phyloP scores from a whole-genome alignment of 2,797 vertebrate species.

The Melanogrammus aeglefinus region DNA sequence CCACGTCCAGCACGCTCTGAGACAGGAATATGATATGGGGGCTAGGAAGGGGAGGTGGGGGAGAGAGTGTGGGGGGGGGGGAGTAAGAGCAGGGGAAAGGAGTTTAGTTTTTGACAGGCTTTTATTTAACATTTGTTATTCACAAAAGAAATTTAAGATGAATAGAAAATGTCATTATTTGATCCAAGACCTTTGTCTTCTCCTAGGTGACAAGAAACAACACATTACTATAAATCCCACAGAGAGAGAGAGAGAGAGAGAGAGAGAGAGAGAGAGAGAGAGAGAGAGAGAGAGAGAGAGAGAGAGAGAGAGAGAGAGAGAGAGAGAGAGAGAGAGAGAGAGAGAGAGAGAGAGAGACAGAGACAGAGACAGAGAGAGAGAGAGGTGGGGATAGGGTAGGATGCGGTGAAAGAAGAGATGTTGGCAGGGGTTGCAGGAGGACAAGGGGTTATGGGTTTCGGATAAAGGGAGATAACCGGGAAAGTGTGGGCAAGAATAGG shows the following conservation, averaged over 20 bases:
- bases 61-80: background rate
- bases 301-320: too few relatives aligned
- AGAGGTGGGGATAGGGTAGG: constrained; percentile 6
- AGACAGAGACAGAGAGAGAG: constrained; percentile 7
- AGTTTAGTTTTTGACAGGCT: background rate
- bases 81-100: background rate
- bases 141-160: background rate
- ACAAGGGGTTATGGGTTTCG: constrained; percentile 9
- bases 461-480: constrained; percentile 16
- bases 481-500: constrained; percentile 7
- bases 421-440: constrained; percentile 15
- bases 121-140: background rate
- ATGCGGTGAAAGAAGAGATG: constrained; percentile 4
- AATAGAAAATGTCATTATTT: background rate
- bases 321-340: background rate
- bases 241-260: constrained; percentile 28
- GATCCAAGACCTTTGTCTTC: background rate
- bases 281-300: background rate
- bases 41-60: constrained; percentile 67
- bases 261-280: constrained; percentile 11
- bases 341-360: background rate
- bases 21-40: constrained; percentile 95
- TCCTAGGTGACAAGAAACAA: constrained; percentile 5
- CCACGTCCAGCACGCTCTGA: constrained; percentile 81
- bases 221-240: background rate